Evolutionary conservation across 2,113 vertebrate genomes (phyloP).

Genomic region (Protobothrops mucrosquamatus): DNA sequence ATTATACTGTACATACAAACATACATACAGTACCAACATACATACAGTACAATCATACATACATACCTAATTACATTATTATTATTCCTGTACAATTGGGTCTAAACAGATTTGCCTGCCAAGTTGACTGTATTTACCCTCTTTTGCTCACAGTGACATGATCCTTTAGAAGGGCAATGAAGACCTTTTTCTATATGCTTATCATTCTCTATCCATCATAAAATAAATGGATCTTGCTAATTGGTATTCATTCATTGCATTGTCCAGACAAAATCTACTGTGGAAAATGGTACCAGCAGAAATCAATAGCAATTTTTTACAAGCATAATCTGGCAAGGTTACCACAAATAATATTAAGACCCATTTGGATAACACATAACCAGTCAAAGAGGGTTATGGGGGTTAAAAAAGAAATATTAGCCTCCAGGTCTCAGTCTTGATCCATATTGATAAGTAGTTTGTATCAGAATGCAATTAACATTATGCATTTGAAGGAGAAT

Average conservation of each 20-base stretch:
- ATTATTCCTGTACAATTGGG: neutral
- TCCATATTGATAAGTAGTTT: neutral
- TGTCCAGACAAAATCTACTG: conserved; percentile 54
- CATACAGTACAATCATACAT: no score
- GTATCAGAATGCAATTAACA: neutral
- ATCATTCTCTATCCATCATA: conserved; percentile 44
- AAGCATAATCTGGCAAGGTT: conserved; percentile 51
- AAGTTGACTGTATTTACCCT: conserved; percentile 33
- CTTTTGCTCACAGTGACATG: neutral
- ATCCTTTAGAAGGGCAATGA: conserved; percentile 24
- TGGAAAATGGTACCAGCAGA: conserved; percentile 50
- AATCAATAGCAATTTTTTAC: conserved; percentile 57
- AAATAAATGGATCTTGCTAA: conserved; percentile 50
- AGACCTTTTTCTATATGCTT: conserved; percentile 32
- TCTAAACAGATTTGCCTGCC: neutral
- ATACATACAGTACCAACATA: no score
- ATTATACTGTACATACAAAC: neutral
- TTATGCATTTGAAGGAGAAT: neutral
- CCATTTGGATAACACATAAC: conserved; percentile 1
- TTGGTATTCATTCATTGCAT: conserved; percentile 50
- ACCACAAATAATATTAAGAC: conserved; percentile 41
- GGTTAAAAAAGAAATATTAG: neutral
- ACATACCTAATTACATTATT: neutral
- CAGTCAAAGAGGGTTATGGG: neutral
- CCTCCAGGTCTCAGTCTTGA: neutral